Percentiles rank a stretch among this genome's conserved stretches.
These are phyloP conservation scores for Sisyra nigra DNA, from an alignment of 2,888 invertebrate species.

Conservation along the genomic window DNA sequence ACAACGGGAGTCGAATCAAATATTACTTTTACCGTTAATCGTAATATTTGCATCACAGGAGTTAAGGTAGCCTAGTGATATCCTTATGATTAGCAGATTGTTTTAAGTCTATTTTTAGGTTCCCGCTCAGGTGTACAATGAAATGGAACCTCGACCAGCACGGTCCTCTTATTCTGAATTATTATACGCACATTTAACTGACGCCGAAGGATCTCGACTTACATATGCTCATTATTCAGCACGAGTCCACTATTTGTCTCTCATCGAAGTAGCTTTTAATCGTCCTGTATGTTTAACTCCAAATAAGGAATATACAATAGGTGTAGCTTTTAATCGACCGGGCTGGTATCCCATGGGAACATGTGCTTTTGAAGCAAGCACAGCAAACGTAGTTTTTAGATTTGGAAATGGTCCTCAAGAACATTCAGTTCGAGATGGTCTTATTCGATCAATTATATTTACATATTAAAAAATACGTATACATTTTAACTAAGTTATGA, in stretches of 20 bases:
- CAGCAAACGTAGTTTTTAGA: conserved; percentile 57
- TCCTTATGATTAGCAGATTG: background rate
- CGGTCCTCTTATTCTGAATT: conserved; percentile 50
- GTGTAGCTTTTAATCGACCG: conserved; percentile 65
- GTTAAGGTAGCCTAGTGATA: conserved; percentile 36
- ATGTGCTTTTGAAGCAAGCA: conserved; percentile 47
- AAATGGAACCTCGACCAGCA: conserved; percentile 25
- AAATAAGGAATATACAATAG: conserved; percentile 64
- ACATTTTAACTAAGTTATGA: background rate
- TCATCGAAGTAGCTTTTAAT: conserved; percentile 68
- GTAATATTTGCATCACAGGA: conserved; percentile 60
- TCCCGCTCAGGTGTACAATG: conserved; percentile 51
- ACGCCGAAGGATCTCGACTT: conserved; percentile 61
- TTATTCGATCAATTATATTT: conserved; percentile 65
- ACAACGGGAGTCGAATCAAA: conserved; percentile 60
- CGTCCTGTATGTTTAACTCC: conserved; percentile 61
- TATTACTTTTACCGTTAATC: conserved; percentile 65
- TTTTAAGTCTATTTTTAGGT: conserved; percentile 31
- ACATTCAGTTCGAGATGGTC: conserved; percentile 58
- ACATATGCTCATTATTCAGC: conserved; percentile 72
- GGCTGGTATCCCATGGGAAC: conserved; percentile 71
- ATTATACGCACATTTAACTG: conserved; percentile 64
- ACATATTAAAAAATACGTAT: conserved; percentile 32
- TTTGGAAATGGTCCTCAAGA: conserved; percentile 56
- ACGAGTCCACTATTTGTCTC: conserved; percentile 52